These are phyloP conservation scores for Mungos mungo DNA, from an alignment of 2,113 vertebrate species.

Conservation along the genomic window DNA sequence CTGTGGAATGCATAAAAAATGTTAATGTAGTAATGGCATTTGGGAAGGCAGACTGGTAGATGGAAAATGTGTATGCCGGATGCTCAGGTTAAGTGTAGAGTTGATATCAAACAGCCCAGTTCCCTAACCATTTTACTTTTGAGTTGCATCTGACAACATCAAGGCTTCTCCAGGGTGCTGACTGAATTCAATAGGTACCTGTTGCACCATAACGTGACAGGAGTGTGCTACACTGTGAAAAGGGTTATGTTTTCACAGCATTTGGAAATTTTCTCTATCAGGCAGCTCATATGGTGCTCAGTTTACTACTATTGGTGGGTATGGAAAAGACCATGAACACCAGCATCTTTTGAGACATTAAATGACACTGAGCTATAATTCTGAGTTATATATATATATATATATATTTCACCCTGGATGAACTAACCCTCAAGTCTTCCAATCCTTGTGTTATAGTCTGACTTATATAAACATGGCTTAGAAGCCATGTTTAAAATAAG, in stretches of 20 bases:
- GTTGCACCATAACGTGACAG: constrained; percentile 75
- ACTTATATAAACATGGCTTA: constrained; percentile 58
- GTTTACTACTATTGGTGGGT: constrained; percentile 68
- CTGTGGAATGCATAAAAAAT: constrained; percentile 82
- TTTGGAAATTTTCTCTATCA: constrained; percentile 73
- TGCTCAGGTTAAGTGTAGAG: constrained; percentile 68
- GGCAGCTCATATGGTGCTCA: constrained; percentile 63
- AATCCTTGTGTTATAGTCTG: constrained; percentile 52
- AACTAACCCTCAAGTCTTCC: constrained; percentile 60
- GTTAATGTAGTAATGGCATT: constrained; percentile 77
- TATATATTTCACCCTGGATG: constrained; percentile 57
- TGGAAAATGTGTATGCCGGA: constrained; percentile 18
- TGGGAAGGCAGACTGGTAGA: constrained; percentile 62
- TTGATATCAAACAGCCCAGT: constrained; percentile 15
- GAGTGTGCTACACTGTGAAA: constrained; percentile 64
- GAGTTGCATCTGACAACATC: constrained; percentile 55
- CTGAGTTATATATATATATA: constrained; percentile 64
- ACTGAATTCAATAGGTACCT: constrained; percentile 76
- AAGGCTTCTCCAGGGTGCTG: constrained; percentile 61
- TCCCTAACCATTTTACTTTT: constrained; percentile 54
- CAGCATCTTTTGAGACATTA: constrained; percentile 65
- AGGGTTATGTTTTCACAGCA: constrained; percentile 75
- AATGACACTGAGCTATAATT: constrained; percentile 58
- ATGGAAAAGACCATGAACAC: constrained; percentile 71
- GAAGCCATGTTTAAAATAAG: constrained; percentile 62